phyloP scores from a whole-genome alignment of 2,113 vertebrate species.

The Hymenochirus boettgeri region DNA sequence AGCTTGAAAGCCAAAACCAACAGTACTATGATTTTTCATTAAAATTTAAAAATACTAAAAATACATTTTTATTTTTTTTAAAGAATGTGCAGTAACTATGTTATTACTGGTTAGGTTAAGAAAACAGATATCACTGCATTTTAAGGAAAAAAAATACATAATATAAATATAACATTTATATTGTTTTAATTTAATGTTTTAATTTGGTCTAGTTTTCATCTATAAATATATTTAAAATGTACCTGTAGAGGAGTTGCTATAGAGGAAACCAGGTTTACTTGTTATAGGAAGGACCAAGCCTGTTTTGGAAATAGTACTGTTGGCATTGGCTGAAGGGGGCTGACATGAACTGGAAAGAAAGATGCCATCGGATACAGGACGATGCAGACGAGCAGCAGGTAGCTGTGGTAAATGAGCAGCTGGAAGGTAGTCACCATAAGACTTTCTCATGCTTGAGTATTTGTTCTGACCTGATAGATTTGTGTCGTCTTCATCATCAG shows the following conservation, averaged over 20 bases:
- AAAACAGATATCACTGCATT: too few relatives aligned
- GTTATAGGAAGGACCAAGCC: conserved; percentile 73
- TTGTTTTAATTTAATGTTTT: too few relatives aligned
- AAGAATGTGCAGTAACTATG: too few relatives aligned
- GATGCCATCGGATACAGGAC: conserved; percentile 88
- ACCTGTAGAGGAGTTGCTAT: conserved; percentile 75
- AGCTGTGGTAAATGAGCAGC: conserved; percentile 66
- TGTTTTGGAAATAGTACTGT: conserved; percentile 79
- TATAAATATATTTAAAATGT: conserved; percentile 55
- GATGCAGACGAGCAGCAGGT: conserved; percentile 74
- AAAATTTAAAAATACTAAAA: too few relatives aligned
- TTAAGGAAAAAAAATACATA: too few relatives aligned
- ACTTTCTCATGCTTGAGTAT: conserved; percentile 79
- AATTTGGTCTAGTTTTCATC: conserved; percentile 45
- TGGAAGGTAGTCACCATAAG: conserved; percentile 83
- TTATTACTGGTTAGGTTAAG: too few relatives aligned
- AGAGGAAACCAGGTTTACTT: conserved; percentile 72
- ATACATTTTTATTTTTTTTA: too few relatives aligned
- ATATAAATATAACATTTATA: too few relatives aligned
- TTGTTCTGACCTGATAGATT: conserved; percentile 91
- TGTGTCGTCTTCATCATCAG: conserved; percentile 76
- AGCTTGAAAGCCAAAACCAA: too few relatives aligned
- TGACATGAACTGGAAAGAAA: conserved; percentile 90
- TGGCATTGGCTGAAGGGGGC: conserved; percentile 84
- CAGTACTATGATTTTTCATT: too few relatives aligned